phyloP scores from a whole-genome alignment of 2,888 invertebrate species.

The Calephelis perditalis region DNA sequence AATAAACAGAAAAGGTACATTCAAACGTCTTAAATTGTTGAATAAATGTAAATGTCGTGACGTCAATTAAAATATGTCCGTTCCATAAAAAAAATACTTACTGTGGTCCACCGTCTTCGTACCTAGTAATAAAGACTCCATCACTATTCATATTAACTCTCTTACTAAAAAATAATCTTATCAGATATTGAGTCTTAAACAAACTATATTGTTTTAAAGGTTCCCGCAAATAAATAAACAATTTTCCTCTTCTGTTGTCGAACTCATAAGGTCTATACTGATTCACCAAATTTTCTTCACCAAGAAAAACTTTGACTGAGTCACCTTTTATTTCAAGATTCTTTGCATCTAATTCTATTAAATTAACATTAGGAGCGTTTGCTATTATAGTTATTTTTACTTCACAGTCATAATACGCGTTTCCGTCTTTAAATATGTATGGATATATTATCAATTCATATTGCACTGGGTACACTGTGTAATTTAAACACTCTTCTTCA shows the following conservation, averaged over 20 bases:
- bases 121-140: constrained; percentile 55
- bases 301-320: constrained; percentile 49
- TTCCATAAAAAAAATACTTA: constrained; percentile 39
- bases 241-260: constrained; percentile 43
- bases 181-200: constrained; percentile 44
- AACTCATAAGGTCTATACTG: constrained; percentile 50
- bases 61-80: too few relatives aligned
- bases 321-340: constrained; percentile 47
- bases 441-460: constrained; percentile 60
- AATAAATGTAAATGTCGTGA: too few relatives aligned
- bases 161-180: constrained; percentile 52
- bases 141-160: constrained; percentile 39
- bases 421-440: constrained; percentile 40
- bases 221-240: constrained; percentile 53
- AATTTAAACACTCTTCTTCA: constrained; percentile 66
- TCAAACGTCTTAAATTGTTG: background rate
- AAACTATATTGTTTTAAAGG: constrained; percentile 46
- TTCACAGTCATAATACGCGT: constrained; percentile 57
- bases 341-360: constrained; percentile 56
- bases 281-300: constrained; percentile 48
- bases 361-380: constrained; percentile 50
- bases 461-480: constrained; percentile 66
- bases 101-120: constrained; percentile 44
- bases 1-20: background rate
- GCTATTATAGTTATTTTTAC: constrained; percentile 60